Base-by-base conservation (phyloP, 2,888 invertebrate species). In the Protophormia terraenovae region DNA sequence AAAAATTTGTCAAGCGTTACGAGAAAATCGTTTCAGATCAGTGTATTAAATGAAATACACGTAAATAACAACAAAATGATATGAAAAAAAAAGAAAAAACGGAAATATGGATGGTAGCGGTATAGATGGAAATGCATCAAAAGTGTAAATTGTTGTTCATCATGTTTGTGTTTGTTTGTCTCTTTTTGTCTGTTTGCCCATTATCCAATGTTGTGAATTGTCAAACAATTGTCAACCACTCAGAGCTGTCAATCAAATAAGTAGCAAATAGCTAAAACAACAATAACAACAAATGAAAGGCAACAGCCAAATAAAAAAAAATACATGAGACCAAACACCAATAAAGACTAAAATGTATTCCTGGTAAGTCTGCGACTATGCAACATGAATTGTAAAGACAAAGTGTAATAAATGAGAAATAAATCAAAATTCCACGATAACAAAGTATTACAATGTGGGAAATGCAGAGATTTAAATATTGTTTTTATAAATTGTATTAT, bases 211-310 rank as follows among this genome's bases (percentile, higher is more conserved):
- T 82, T 89, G 86, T 89, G 89, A 90, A 88, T 91, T 90, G 90
- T 90, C 91, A 91, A 90, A 90, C 91, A 91, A 91, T 90, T 91
- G 91, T 91, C 91, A 90, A 89, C 89, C 91, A 92, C 91, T 92
- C 91, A 87, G 89, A 89, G 88, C 92, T 92, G 91, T 92, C 91
- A 92, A 92, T 92, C 91, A 92, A 89, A 88, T 82, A 87, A 86
- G 86, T 88, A 87, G 87, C 78, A 73, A 82, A 66, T 38, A 67
- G n/a, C 29, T 77, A 67, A 41, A 72, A 66, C 24, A 62, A 64
- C 55, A 78, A 27, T 5, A 62, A 78, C 60, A 80, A 62, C 58
- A 66, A 72, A 73, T 72, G 19, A 50, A 72, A 77, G 77, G 19
- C 62, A 85, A 86, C 82, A 84, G 67, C 60, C 73, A 47, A 85